Evolutionary conservation across 1,140 invertebrate genomes (phyloP).

Genomic region (Oedothorax gibbosus): DNA sequence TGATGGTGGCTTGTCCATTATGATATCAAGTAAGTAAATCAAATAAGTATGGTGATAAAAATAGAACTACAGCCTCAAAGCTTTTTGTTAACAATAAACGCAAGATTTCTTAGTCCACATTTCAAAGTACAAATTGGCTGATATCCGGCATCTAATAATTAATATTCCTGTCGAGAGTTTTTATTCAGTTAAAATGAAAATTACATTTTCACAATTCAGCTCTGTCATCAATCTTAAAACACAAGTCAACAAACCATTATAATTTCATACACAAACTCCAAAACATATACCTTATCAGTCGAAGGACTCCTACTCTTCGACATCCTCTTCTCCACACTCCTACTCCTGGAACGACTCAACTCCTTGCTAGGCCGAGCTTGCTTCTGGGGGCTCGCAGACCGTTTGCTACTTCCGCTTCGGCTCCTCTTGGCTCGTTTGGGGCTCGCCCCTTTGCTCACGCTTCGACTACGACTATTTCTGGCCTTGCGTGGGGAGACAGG

Average conservation of each 20-base stretch:
- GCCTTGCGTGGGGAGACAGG: background rate
- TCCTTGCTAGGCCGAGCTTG: slow-evolving; percentile 5
- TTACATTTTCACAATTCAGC: too few relatives aligned
- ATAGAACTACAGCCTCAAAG: too few relatives aligned
- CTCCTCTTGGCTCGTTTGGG: background rate
- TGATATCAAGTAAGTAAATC: too few relatives aligned
- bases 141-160: too few relatives aligned
- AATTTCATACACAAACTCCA: background rate
- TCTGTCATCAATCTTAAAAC: too few relatives aligned
- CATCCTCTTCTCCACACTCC: slow-evolving; percentile 24
- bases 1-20: too few relatives aligned
- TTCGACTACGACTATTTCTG: background rate
- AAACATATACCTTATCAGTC: slow-evolving; percentile 14
- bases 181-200: too few relatives aligned
- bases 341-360: slow-evolving; percentile 12
- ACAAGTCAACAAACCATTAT: background rate
- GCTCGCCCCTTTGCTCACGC: background rate
- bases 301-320: slow-evolving; percentile 40
- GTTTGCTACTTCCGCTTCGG: slow-evolving; percentile 1
- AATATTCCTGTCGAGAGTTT: too few relatives aligned
- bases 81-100: too few relatives aligned
- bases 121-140: too few relatives aligned
- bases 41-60: too few relatives aligned
- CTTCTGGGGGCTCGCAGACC: slow-evolving; percentile 2
- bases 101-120: too few relatives aligned